These are phyloP conservation scores for Aphelenchoides avenae DNA, from an alignment of 1,140 invertebrate species.

Conservation along the genomic window DNA sequence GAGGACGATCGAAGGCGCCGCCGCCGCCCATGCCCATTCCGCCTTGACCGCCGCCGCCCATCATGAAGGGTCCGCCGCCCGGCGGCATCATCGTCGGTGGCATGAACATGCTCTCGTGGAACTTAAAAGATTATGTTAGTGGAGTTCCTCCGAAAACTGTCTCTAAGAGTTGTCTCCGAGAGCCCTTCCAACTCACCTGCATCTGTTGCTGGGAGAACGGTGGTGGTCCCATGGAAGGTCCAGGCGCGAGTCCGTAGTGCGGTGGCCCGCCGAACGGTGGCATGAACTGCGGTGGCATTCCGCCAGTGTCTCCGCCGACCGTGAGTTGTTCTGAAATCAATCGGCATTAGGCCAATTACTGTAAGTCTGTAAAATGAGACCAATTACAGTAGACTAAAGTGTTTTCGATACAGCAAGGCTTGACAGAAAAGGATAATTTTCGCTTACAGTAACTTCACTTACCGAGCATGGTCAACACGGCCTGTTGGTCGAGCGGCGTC, in stretches of 20 bases:
- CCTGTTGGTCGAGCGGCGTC: slow-evolving; percentile 25
- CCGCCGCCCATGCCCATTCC: slow-evolving; percentile 2
- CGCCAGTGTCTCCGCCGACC: slow-evolving; percentile 34
- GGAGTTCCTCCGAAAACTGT: slow-evolving; percentile 15
- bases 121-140: slow-evolving; percentile 9
- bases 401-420: not conserved
- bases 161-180: not conserved
- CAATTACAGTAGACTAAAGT: not conserved
- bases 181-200: slow-evolving; percentile 16
- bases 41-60: slow-evolving; percentile 10
- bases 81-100: slow-evolving; percentile 29
- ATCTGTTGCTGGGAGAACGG: slow-evolving; percentile 35
- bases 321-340: slow-evolving; percentile 37
- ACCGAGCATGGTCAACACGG: slow-evolving; percentile 27
- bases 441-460: not conserved
- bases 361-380: not conserved
- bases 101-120: slow-evolving; percentile 23
- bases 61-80: slow-evolving; percentile 13
- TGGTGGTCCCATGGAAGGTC: slow-evolving; percentile 30
- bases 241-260: slow-evolving; percentile 27
- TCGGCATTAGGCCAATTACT: not conserved
- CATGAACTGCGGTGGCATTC: slow-evolving; percentile 36
- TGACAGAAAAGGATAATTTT: too few species aligned
- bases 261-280: slow-evolving; percentile 28
- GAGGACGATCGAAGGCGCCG: slow-evolving; percentile 1